Conservation (phyloP, 2,113 vertebrate species). For the Verasper variegatus region DNA sequence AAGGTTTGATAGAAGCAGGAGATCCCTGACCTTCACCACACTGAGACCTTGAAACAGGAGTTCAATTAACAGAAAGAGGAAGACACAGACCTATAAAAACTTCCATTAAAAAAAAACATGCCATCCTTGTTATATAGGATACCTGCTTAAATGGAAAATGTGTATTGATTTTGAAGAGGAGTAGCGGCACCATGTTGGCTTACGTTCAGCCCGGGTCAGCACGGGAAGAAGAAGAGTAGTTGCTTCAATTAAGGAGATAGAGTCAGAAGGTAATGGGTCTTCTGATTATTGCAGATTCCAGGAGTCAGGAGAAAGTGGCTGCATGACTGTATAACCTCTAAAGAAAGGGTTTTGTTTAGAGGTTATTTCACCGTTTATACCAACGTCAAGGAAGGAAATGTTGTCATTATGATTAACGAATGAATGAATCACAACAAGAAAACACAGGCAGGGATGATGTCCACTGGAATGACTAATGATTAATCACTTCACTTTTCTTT, state of each 20-base stretch:
- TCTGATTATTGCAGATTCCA: constrained; percentile 60
- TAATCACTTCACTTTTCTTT: constrained; percentile 5
- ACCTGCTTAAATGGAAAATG: constrained; percentile 38
- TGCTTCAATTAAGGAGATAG: constrained; percentile 61
- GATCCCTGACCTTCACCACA: neutral
- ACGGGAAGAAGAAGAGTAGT: constrained; percentile 54
- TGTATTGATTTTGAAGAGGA: constrained; percentile 42
- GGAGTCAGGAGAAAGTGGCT: constrained; percentile 2
- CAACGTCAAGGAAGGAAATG: neutral
- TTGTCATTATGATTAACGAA: constrained; percentile 3
- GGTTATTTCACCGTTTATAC: neutral
- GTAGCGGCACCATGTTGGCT: constrained; percentile 23
- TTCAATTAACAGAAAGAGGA: neutral
- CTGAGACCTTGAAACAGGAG: neutral
- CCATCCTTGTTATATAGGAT: constrained; percentile 7
- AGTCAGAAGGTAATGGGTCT: constrained; percentile 53
- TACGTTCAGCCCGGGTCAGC: constrained; percentile 14
- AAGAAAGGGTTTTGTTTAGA: neutral
- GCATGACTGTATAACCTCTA: neutral
- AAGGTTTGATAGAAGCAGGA: too few species aligned
- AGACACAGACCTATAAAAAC: neutral
- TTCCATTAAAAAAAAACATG: constrained; percentile 29
- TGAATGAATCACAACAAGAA: neutral
- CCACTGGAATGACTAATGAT: constrained; percentile 8
- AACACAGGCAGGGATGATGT: neutral